phyloP scores from a whole-genome alignment of 2,888 invertebrate species.

The Liodrosophila aerea region DNA sequence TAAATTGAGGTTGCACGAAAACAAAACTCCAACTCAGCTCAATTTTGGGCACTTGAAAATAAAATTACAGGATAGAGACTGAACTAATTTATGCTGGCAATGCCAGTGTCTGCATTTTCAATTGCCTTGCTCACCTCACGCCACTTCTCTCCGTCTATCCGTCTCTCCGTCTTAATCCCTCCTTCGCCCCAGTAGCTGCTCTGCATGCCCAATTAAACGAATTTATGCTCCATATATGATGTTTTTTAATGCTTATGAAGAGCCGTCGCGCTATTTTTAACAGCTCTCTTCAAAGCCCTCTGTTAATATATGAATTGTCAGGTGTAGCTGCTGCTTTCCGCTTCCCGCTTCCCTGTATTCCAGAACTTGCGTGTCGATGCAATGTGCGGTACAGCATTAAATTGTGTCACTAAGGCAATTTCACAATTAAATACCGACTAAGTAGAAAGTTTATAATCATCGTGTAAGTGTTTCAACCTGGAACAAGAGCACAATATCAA shows the following conservation, averaged over 20 bases:
- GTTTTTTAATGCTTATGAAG: neutral
- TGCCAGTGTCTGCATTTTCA: conserved; percentile 3
- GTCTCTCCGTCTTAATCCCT: neutral
- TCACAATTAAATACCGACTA: conserved; percentile 45
- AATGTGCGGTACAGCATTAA: conserved; percentile 47
- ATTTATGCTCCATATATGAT: conserved; percentile 6
- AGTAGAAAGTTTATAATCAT: conserved; percentile 30
- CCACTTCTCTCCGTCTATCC: neutral
- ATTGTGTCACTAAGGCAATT: conserved; percentile 57
- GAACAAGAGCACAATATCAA: too few relatives aligned
- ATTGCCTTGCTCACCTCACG: conserved; percentile 9
- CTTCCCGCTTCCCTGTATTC: conserved; percentile 24
- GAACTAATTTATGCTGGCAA: conserved; percentile 53
- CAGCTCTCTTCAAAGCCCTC: neutral
- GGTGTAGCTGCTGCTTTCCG: conserved; percentile 19
- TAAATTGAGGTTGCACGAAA: conserved; percentile 30
- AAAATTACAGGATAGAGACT: conserved; percentile 22
- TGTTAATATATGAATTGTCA: conserved; percentile 16
- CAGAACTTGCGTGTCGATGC: conserved; percentile 59
- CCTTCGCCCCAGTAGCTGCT: neutral
- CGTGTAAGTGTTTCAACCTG: neutral
- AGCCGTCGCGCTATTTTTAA: neutral
- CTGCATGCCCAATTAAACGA: conserved; percentile 12
- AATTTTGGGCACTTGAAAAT: conserved; percentile 48
- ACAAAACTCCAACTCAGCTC: conserved; percentile 12